These are phyloP conservation scores for Calycopis cecrops DNA, from an alignment of 1,140 invertebrate genomes.

Conservation along the genomic window DNA sequence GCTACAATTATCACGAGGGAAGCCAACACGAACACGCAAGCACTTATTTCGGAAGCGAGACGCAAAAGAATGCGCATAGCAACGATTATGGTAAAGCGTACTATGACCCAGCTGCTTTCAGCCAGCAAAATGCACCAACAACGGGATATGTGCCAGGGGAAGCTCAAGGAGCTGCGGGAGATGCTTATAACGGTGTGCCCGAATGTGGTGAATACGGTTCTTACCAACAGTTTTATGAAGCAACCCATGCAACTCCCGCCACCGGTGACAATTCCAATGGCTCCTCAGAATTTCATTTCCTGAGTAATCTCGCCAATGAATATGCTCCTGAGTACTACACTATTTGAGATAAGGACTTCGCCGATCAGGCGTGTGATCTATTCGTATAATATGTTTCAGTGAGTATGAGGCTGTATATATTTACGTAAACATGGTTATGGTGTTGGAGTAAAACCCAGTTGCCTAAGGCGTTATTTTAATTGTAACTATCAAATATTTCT, in stretches of 20 bases:
- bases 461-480: slow-evolving; percentile 43
- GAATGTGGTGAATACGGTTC: slow-evolving; percentile 80
- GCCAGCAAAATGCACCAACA: slow-evolving; percentile 43
- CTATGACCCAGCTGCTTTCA: slow-evolving; percentile 57
- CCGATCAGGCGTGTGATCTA: slow-evolving; percentile 67
- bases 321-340: slow-evolving; percentile 94
- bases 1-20: slow-evolving; percentile 68
- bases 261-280: slow-evolving; percentile 89
- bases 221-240: slow-evolving; percentile 83
- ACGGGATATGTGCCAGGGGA: slow-evolving; percentile 33
- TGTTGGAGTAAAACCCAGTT: slow-evolving; percentile 35
- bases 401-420: slow-evolving; percentile 14
- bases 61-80: slow-evolving; percentile 57
- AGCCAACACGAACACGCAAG: slow-evolving; percentile 62
- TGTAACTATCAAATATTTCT: slow-evolving; percentile 29
- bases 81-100: slow-evolving; percentile 63
- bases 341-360: slow-evolving; percentile 79
- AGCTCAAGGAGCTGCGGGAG: slow-evolving; percentile 43
- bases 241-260: slow-evolving; percentile 72
- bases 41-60: slow-evolving; percentile 55
- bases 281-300: slow-evolving; percentile 93
- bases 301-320: slow-evolving; percentile 92
- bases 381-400: slow-evolving; percentile 52
- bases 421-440: slow-evolving; percentile 29
- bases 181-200: slow-evolving; percentile 73